Conservation (phyloP, 2,888 invertebrate species). For the Eristalis intricaria region DNA sequence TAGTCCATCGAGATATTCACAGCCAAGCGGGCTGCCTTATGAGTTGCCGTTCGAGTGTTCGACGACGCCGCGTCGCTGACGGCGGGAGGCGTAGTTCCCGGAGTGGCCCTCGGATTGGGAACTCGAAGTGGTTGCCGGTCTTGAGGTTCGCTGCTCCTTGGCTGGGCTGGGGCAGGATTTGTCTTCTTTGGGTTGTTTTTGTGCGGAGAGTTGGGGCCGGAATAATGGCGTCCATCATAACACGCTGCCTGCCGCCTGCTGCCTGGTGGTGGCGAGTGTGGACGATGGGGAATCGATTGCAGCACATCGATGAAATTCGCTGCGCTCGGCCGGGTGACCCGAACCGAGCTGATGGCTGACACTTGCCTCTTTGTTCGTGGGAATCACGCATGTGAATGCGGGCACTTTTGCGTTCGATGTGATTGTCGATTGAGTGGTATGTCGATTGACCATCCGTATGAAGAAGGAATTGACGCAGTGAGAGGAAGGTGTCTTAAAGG, state of each 20-base stretch:
- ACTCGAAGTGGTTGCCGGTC: slow-evolving; percentile 56
- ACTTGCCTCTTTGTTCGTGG: background rate
- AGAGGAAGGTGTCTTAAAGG: too few species aligned
- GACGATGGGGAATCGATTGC: slow-evolving; percentile 4
- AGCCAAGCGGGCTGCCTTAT: slow-evolving; percentile 41
- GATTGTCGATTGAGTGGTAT: too few species aligned
- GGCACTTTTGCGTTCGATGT: background rate
- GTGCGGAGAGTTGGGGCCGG: slow-evolving; percentile 13
- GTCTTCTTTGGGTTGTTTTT: slow-evolving; percentile 27
- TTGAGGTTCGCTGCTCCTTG: slow-evolving; percentile 54
- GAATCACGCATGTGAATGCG: background rate
- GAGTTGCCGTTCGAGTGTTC: slow-evolving; percentile 27
- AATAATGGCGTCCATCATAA: slow-evolving; percentile 70
- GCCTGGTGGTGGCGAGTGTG: slow-evolving; percentile 23
- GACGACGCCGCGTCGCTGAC: slow-evolving; percentile 25
- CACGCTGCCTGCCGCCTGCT: too few species aligned
- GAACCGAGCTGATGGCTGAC: background rate
- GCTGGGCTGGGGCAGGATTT: slow-evolving; percentile 8
- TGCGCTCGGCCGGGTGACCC: background rate
- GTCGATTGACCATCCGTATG: too few species aligned
- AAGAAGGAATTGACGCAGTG: too few species aligned
- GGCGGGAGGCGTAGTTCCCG: slow-evolving; percentile 63
- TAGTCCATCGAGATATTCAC: background rate
- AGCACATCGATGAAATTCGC: background rate
- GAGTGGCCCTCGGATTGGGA: slow-evolving; percentile 60